Evolutionary conservation across 2,888 invertebrate genomes (phyloP), one percentile per base, ranked within the genome.

Genomic region (Apoda limacodes): DNA sequence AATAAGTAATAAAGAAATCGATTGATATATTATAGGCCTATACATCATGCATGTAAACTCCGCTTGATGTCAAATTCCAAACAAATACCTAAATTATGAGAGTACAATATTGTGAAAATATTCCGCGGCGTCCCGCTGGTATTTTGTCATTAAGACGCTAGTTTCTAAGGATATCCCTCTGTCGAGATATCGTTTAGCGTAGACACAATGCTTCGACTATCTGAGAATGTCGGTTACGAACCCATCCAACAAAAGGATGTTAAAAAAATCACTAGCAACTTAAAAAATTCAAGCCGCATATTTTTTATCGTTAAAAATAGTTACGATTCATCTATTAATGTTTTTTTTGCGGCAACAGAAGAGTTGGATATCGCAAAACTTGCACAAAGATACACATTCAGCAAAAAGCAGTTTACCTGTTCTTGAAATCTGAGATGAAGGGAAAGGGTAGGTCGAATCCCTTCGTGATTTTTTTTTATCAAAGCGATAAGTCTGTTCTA

Each of bases 211-310:
- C 65, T 48, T 48, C 52, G 48, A 52, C 65, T 63, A 76, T 70
- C 75, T 78, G 78, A 68, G 80, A 80, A 80, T 70, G 72, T 76
- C 75, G 68, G 78, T 76, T 78, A 72, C 67, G 66, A 66, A 58
- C 48, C 43, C 55, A 42, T 42, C 44, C 55, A 50, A 76, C 72
- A 78, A 78, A 70, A 60, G 68, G 66, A 70, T 62, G 61, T 57
- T 65, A 67, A 78, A 76, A 78, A 74, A 71, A 43, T 49, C 52
- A 50, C 46, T 53, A 5, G 17, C 7, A 6, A 6, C 17, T 49
- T 60, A 65, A 66, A 70, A 69, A 63, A 48, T 63, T 57, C 50
- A 57, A 67, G 61, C 64, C 56, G 42, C 42, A 37, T 44, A 50
- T 60, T 75, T 78, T 76, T 75, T 75, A 58, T 55, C 50, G 40